Percentiles rank a stretch among this genome's conserved stretches.
Conservation (phyloP, 1,140 invertebrate genomes). For the Pantala flavescens region DNA sequence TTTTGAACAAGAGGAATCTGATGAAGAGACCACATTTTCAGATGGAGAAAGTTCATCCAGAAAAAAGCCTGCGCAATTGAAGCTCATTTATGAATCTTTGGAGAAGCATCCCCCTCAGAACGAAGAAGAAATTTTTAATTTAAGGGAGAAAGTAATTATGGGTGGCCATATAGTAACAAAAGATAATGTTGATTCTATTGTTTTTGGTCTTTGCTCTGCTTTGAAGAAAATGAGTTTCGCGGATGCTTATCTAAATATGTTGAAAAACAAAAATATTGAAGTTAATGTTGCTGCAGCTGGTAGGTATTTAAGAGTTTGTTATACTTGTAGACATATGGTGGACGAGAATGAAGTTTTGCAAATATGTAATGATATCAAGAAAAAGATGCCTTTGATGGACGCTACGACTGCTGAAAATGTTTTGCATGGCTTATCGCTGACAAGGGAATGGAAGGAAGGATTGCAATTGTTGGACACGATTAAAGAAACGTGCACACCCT, state of each 20-base stretch:
- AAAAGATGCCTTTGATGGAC: constrained; percentile 47
- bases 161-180: constrained; percentile 28
- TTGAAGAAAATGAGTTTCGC: constrained; percentile 37
- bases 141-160: not conserved
- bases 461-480: constrained; percentile 47
- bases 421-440: constrained; percentile 47
- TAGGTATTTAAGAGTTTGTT: constrained; percentile 19
- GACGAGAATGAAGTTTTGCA: constrained; percentile 43
- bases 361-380: constrained; percentile 40
- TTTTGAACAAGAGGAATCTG: no score
- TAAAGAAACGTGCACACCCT: constrained; percentile 33
- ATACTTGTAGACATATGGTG: constrained; percentile 30
- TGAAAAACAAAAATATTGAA: constrained; percentile 35
- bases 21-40: not conserved
- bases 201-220: constrained; percentile 39
- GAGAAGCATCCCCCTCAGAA: not conserved
- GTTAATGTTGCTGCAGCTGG: constrained; percentile 33
- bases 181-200: constrained; percentile 43
- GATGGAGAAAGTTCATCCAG: not conserved
- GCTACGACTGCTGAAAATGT: constrained; percentile 42
- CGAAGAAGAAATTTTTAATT: not conserved
- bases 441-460: constrained; percentile 48
- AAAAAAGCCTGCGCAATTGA: not conserved
- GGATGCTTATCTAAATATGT: constrained; percentile 44
- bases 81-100: not conserved